These are phyloP conservation scores for Pyrochroa serraticornis DNA, from an alignment of 2,888 invertebrate species.

Conservation along the genomic window DNA sequence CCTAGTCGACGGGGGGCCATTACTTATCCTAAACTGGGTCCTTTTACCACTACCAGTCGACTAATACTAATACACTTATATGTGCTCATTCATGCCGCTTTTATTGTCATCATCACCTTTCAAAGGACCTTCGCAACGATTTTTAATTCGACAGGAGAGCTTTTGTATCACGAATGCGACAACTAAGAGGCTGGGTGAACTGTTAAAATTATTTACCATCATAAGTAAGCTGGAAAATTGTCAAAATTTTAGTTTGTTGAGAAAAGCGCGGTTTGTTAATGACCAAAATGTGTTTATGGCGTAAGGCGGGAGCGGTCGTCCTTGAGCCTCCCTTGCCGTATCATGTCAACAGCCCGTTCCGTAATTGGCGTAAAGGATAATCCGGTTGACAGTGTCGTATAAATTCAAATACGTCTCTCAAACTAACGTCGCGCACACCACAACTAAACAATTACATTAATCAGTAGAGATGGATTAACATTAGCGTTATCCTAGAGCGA, in stretches of 20 bases:
- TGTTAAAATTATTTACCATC: neutral
- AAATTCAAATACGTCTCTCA: conserved; percentile 53
- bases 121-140: too few relatives aligned
- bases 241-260: too few relatives aligned
- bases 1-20: conserved; percentile 53
- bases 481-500: too few relatives aligned
- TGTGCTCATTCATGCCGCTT: conserved; percentile 42
- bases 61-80: conserved; percentile 55
- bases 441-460: conserved; percentile 18
- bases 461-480: neutral
- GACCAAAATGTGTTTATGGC: too few relatives aligned
- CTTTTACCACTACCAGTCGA: conserved; percentile 46
- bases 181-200: neutral
- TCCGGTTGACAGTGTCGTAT: conserved; percentile 54
- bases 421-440: conserved; percentile 31
- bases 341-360: conserved; percentile 46
- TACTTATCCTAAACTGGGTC: conserved; percentile 59
- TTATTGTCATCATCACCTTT: conserved; percentile 30
- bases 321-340: conserved; percentile 36
- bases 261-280: too few relatives aligned
- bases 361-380: conserved; percentile 53
- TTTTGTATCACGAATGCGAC: too few relatives aligned
- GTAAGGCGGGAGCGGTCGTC: neutral
- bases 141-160: too few relatives aligned
- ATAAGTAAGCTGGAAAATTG: too few relatives aligned